These are phyloP conservation scores for Phylloscopus trochiloides DNA, from an alignment of 2,113 vertebrate species.

Conservation along the genomic window DNA sequence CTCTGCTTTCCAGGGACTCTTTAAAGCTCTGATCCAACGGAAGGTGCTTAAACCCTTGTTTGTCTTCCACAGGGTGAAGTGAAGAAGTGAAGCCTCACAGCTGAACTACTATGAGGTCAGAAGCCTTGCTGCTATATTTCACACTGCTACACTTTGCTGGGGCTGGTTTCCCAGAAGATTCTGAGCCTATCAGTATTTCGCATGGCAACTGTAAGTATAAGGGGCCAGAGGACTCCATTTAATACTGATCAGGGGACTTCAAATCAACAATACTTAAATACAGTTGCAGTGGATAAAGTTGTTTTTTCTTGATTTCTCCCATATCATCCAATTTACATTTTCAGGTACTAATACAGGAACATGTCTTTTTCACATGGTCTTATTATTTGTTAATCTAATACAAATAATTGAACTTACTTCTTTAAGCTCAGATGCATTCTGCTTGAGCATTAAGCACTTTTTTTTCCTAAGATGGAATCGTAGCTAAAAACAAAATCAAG, in stretches of 20 bases:
- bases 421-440: not conserved
- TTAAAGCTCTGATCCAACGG: not conserved
- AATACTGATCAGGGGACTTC: not conserved
- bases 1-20: not conserved
- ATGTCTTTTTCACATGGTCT: rapidly evolving
- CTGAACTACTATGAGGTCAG: constrained; percentile 96
- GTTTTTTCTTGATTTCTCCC: not conserved
- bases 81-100: constrained; percentile 81
- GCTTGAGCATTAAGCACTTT: not conserved
- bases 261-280: not conserved
- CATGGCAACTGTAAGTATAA: constrained; percentile 98
- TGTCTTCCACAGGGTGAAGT: constrained; percentile 85
- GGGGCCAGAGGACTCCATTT: not conserved
- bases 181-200: constrained; percentile 98
- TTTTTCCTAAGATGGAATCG: not conserved
- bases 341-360: not conserved
- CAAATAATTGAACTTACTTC: not conserved
- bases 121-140: constrained; percentile 96
- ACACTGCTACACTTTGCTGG: constrained; percentile 91
- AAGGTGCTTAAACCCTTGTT: not conserved
- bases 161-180: constrained; percentile 98
- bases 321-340: not conserved
- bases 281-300: not conserved
- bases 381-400: not conserved
- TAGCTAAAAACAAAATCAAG: not conserved